These are phyloP conservation scores for Nannospalax galili DNA, from an alignment of 2,113 vertebrate species.

Conservation along the genomic window DNA sequence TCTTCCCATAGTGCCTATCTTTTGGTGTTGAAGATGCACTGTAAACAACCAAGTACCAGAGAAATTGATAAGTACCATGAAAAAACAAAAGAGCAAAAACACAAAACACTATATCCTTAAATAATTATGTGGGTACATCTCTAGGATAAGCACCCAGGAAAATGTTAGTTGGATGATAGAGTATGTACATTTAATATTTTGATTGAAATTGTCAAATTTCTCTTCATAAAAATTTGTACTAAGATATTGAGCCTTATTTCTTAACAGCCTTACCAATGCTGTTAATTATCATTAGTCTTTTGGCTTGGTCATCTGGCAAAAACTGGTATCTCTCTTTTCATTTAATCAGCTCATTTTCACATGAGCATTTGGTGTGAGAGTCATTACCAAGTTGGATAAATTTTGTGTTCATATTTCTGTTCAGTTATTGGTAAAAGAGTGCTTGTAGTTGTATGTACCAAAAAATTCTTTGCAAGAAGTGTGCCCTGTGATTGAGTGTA, in stretches of 20 bases:
- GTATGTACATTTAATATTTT: not conserved
- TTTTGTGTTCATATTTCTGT: constrained; percentile 17
- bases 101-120: not conserved
- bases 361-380: not conserved
- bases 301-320: constrained; percentile 11
- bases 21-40: not conserved
- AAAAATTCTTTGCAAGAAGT: not conserved
- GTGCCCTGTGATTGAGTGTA: not conserved
- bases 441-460: not conserved
- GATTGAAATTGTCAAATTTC: constrained; percentile 18
- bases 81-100: not conserved
- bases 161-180: not conserved
- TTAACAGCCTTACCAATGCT: not conserved
- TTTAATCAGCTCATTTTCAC: constrained; percentile 21
- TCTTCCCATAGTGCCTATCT: not conserved
- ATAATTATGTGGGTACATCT: not conserved
- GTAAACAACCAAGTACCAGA: not conserved
- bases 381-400: constrained; percentile 31
- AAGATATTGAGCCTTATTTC: constrained; percentile 34
- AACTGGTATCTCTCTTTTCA: not conserved
- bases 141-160: not conserved
- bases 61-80: not conserved
- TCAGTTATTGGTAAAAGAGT: constrained; percentile 10
- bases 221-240: not conserved
- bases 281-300: not conserved